These are phyloP conservation scores for Labeo catla DNA, from an alignment of 2,113 vertebrate species.

Conservation along the genomic window DNA sequence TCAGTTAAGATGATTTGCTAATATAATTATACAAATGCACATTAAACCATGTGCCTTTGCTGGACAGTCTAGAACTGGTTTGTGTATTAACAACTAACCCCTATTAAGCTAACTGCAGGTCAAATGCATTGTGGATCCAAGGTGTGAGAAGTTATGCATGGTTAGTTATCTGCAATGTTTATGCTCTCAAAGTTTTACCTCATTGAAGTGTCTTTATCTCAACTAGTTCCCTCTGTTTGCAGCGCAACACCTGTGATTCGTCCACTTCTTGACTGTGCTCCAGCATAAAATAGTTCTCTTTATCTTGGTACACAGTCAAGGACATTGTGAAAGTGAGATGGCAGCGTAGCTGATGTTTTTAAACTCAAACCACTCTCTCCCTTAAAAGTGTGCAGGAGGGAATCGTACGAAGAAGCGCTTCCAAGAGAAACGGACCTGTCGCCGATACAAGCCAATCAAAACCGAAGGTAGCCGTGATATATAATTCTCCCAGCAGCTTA, in stretches of 20 bases:
- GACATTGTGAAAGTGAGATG: conserved; percentile 54
- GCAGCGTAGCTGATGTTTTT: conserved; percentile 27
- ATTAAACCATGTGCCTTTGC: not conserved
- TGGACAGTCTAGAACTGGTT: not conserved
- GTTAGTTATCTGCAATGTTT: not conserved
- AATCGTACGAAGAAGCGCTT: not conserved
- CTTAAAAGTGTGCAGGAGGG: conserved; percentile 19
- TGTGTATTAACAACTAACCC: not conserved
- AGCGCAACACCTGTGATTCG: conserved; percentile 69
- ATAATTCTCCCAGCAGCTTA: conserved; percentile 45
- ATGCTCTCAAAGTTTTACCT: not conserved
- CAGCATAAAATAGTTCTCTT: conserved; percentile 62
- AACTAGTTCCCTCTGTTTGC: conserved; percentile 53
- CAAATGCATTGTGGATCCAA: not conserved
- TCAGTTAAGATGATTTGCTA: conserved; percentile 30
- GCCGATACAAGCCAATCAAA: conserved; percentile 29
- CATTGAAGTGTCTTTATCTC: conserved; percentile 9
- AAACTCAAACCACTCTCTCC: conserved; percentile 39
- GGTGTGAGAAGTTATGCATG: not conserved
- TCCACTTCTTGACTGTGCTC: conserved; percentile 54
- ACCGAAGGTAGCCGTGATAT: conserved; percentile 27
- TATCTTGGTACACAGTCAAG: conserved; percentile 63
- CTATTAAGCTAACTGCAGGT: not conserved
- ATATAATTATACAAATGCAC: not conserved
- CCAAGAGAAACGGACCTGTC: conserved; percentile 29